Percentiles rank a stretch among this genome's conserved stretches.
These are phyloP conservation scores for Sthenelais limicola DNA, from an alignment of 2,888 invertebrate species.

Conservation along the genomic window DNA sequence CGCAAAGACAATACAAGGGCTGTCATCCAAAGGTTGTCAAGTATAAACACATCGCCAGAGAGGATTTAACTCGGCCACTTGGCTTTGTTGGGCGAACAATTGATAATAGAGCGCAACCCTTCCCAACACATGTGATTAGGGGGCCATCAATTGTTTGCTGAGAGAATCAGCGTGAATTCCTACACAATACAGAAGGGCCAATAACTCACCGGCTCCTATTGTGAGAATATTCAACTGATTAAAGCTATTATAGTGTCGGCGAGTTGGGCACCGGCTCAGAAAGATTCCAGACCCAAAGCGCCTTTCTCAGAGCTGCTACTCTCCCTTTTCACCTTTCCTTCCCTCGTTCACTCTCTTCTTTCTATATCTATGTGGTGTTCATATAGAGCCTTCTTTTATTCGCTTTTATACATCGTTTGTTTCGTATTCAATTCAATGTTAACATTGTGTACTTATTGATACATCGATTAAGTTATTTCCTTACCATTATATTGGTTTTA, in stretches of 20 bases:
- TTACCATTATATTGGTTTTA: too few relatives aligned
- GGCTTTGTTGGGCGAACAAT: constrained; percentile 24
- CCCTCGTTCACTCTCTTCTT: too few relatives aligned
- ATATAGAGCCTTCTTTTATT: too few relatives aligned
- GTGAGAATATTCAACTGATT: constrained; percentile 39
- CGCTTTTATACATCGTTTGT: too few relatives aligned
- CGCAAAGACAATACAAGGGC: neutral
- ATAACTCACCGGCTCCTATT: constrained; percentile 31
- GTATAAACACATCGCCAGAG: constrained; percentile 21
- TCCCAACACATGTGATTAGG: constrained; percentile 39
- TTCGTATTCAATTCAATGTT: too few relatives aligned
- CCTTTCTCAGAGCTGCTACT: too few relatives aligned
- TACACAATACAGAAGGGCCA: constrained; percentile 25
- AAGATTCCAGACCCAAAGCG: too few relatives aligned
- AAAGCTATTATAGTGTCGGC: constrained; percentile 35
- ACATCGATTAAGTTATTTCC: too few relatives aligned
- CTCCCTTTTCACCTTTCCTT: too few relatives aligned
- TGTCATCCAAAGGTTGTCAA: constrained; percentile 26
- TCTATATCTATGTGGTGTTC: too few relatives aligned
- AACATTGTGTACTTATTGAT: too few relatives aligned
- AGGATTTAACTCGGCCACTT: constrained; percentile 6
- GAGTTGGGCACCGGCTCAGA: constrained; percentile 13
- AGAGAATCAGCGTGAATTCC: constrained; percentile 34
- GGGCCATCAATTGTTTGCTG: constrained; percentile 33
- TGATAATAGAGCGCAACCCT: constrained; percentile 37